Percentiles rank a stretch among this genome's conserved stretches.
These are phyloP conservation scores for Hipposideros armiger DNA, from an alignment of 2,113 vertebrate genomes.

Conservation along the genomic window DNA sequence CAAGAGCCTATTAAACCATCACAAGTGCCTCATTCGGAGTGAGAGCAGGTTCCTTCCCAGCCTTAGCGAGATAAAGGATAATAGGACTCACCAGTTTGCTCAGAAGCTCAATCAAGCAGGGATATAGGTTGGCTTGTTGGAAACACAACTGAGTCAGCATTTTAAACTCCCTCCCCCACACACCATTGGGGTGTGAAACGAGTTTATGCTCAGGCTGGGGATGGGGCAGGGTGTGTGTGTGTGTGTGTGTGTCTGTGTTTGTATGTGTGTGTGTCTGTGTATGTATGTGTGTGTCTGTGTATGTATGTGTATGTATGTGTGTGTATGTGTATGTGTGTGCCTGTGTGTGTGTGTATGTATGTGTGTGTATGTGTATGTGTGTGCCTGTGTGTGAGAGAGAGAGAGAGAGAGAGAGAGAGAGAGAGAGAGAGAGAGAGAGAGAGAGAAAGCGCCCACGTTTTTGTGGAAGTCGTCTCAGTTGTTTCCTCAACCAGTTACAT, in stretches of 20 bases:
- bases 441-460: no score
- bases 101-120: background rate
- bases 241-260: background rate
- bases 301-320: background rate
- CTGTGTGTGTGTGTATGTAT: background rate
- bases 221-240: background rate
- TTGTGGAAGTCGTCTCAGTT: background rate
- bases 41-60: background rate
- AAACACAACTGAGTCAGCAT: background rate
- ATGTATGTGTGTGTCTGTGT: background rate
- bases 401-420: background rate
- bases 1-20: slow-evolving; percentile 46
- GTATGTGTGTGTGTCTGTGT: background rate
- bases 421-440: no score
- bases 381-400: background rate
- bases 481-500: background rate
- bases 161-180: background rate
- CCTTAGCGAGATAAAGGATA: background rate
- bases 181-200: background rate
- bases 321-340: background rate
- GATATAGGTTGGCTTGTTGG: background rate
- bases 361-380: background rate
- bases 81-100: background rate
- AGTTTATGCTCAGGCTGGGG: background rate
- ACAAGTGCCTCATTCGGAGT: background rate